Evolutionary conservation across 1,140 invertebrate species (phyloP).

Genomic region (Steinernema feltiae): DNA sequence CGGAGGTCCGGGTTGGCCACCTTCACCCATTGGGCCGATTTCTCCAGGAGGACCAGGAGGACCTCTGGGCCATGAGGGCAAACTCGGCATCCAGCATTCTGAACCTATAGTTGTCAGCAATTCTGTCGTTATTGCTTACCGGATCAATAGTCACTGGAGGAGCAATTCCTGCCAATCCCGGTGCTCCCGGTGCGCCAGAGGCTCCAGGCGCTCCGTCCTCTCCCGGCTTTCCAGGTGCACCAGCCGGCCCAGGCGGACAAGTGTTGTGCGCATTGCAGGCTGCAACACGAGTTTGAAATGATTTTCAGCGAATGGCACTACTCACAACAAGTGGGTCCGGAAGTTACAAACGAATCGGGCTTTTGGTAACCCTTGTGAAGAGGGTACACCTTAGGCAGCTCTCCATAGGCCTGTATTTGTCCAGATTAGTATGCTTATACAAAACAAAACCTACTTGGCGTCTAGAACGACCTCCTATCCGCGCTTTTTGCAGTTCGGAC

Average conservation of each 20-base stretch:
- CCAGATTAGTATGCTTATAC: not conserved
- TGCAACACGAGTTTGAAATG: conserved; percentile 26
- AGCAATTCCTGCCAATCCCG: conserved; percentile 47
- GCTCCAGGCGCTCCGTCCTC: conserved; percentile 44
- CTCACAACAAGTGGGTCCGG: conserved; percentile 42
- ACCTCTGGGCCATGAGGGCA: conserved; percentile 37
- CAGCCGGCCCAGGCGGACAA: conserved; percentile 50
- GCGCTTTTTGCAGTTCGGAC: conserved; percentile 36
- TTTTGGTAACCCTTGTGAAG: conserved; percentile 50
- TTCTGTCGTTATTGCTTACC: conserved; percentile 22
- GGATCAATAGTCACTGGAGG: conserved; percentile 54
- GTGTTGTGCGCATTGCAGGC: conserved; percentile 48
- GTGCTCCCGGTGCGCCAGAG: conserved; percentile 45
- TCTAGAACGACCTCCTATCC: conserved; percentile 21
- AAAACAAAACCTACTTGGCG: conserved; percentile 18
- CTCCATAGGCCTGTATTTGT: conserved; percentile 31
- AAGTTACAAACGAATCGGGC: conserved; percentile 44
- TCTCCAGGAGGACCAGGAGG: conserved; percentile 37
- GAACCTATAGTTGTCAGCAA: not conserved
- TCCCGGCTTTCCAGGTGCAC: conserved; percentile 48
- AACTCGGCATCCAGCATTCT: conserved; percentile 51
- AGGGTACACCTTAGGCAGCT: conserved; percentile 48
- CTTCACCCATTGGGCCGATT: conserved; percentile 14
- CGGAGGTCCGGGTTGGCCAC: conserved; percentile 24
- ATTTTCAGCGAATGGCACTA: not conserved